Evolutionary conservation across 1,140 invertebrate species (phyloP).

Genomic region (Drosophila ananassae): DNA sequence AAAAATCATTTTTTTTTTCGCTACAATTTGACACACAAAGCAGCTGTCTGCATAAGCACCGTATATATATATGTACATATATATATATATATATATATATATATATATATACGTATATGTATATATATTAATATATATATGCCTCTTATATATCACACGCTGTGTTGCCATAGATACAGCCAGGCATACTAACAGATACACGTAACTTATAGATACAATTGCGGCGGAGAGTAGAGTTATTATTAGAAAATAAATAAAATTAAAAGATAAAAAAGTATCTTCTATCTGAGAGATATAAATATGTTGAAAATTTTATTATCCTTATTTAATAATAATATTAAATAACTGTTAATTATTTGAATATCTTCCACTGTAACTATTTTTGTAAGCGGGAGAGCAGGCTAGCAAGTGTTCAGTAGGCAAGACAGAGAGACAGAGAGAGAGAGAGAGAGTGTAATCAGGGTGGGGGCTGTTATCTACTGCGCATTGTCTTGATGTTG

Average conservation of each 20-base stretch:
- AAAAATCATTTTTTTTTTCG: constrained; percentile 53
- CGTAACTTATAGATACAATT: constrained; percentile 30
- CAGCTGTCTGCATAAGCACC: constrained; percentile 60
- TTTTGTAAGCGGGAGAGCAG: constrained; percentile 10
- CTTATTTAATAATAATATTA: not conserved
- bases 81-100: constrained; percentile 21
- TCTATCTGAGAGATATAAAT: not conserved
- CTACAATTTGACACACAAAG: constrained; percentile 67
- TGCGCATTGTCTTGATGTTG: constrained; percentile 80
- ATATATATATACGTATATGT: too few species aligned
- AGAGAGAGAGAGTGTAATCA: constrained; percentile 5
- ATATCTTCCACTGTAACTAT: not conserved
- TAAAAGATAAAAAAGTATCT: not conserved
- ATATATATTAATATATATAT: too few species aligned
- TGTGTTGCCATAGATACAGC: constrained; percentile 71
- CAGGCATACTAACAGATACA: constrained; percentile 27
- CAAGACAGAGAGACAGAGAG: not conserved
- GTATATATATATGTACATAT: constrained; percentile 23
- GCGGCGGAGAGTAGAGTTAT: not conserved
- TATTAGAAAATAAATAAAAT: not conserved
- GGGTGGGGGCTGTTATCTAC: constrained; percentile 67
- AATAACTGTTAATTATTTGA: not conserved
- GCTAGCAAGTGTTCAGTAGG: constrained; percentile 9
- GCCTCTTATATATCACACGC: constrained; percentile 57
- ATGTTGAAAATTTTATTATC: not conserved